Percentiles rank a stretch among this genome's conserved stretches.
phyloP scores from a whole-genome alignment of 2,888 invertebrate genomes.

The Eupithecia insigniata region DNA sequence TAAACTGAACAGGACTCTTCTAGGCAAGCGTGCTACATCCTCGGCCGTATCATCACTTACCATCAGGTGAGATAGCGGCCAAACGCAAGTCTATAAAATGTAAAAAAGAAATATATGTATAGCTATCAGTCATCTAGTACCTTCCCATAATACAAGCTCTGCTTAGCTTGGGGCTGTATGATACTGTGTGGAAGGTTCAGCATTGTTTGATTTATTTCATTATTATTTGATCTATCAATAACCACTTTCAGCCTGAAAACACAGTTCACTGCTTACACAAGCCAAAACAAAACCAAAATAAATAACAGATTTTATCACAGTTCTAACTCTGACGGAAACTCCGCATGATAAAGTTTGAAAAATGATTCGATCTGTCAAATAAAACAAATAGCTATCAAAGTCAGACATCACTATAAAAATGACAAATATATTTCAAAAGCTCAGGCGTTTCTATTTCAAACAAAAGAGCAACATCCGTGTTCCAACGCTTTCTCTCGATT shows the following conservation, averaged over 20 bases:
- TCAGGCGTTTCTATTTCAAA: conserved; percentile 11
- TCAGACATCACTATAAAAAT: conserved; percentile 24
- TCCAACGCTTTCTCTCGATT: conserved; percentile 13
- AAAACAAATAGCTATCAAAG: conserved; percentile 14
- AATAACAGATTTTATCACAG: neutral
- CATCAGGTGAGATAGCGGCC: too few relatives aligned
- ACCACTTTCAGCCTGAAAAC: neutral
- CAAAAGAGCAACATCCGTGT: conserved; percentile 10
- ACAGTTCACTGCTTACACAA: neutral
- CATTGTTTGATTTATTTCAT: too few relatives aligned
- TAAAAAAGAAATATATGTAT: too few relatives aligned
- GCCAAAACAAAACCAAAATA: neutral
- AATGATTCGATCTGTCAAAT: conserved; percentile 6
- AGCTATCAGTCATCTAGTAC: too few relatives aligned
- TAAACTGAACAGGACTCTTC: too few relatives aligned
- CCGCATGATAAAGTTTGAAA: conserved; percentile 4
- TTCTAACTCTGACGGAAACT: neutral
- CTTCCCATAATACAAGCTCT: too few relatives aligned
- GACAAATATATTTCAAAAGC: conserved; percentile 22
- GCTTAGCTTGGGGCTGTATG: too few relatives aligned
- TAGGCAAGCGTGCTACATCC: too few relatives aligned
- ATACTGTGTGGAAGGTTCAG: too few relatives aligned
- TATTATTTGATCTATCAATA: neutral
- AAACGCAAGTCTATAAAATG: too few relatives aligned
- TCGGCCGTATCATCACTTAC: too few relatives aligned